Percentiles rank a stretch among this genome's conserved stretches.
Conservation (phyloP, 2,888 invertebrate genomes). For the Eustalomyia histrio region DNA sequence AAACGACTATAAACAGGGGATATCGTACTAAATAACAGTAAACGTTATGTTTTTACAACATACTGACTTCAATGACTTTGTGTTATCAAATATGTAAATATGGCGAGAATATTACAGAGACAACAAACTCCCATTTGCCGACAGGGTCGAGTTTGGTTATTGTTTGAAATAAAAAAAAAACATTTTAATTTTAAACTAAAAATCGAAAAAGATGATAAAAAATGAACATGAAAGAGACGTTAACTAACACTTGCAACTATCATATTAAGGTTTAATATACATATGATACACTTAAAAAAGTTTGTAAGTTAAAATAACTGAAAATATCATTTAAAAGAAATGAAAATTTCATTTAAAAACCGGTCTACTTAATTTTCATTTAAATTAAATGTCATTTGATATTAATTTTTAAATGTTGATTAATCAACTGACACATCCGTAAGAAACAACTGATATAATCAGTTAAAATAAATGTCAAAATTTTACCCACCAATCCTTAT, state of each 20-base stretch:
- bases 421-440: too few species aligned
- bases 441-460: too few species aligned
- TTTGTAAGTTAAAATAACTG: too few species aligned
- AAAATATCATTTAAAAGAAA: too few species aligned
- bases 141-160: neutral
- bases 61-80: constrained; percentile 30
- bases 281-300: too few species aligned
- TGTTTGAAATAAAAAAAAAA: neutral
- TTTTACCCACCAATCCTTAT: too few species aligned
- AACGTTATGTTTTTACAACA: neutral
- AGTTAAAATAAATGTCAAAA: too few species aligned
- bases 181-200: neutral
- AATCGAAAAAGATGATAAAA: neutral
- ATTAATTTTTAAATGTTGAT: too few species aligned
- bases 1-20: neutral
- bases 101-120: constrained; percentile 4
- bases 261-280: too few species aligned
- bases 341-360: too few species aligned
- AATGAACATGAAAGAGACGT: neutral
- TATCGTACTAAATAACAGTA: neutral
- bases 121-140: neutral
- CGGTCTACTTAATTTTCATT: too few species aligned
- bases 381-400: too few species aligned
- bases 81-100: constrained; percentile 43
- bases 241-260: neutral